phyloP scores from a whole-genome alignment of 2,797 vertebrate genomes.

The Alfaro cultratus region DNA sequence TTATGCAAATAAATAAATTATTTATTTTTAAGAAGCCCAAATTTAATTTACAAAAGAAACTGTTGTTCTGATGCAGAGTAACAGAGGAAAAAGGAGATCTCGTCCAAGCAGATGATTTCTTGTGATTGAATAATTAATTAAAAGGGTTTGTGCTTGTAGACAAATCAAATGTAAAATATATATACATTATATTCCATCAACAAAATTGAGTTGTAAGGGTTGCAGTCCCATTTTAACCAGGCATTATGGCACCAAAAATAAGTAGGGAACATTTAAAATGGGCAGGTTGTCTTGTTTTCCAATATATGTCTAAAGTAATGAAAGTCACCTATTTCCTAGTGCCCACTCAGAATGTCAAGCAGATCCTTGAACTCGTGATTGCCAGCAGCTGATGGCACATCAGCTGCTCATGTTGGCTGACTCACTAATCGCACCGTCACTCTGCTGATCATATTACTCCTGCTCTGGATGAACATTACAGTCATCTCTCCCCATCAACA shows the following conservation, averaged over 20 bases:
- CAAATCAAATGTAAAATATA: neutral
- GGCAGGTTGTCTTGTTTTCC: neutral
- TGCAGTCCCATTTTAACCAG: neutral
- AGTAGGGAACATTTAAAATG: neutral
- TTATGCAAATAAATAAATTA: too few species aligned
- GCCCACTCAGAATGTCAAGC: neutral
- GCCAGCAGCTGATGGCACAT: constrained; percentile 14
- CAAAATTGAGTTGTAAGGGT: neutral
- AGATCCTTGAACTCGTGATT: neutral
- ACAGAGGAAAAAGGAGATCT: neutral
- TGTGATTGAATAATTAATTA: neutral
- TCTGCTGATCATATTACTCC: constrained; percentile 18
- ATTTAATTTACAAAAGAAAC: neutral
- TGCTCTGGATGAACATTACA: constrained; percentile 10
- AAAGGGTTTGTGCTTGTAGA: neutral
- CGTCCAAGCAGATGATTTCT: neutral
- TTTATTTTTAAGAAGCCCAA: neutral
- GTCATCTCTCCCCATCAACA: constrained; percentile 14
- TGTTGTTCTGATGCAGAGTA: neutral
- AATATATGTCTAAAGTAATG: neutral
- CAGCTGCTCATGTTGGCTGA: constrained; percentile 20
- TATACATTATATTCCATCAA: neutral
- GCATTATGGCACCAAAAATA: neutral
- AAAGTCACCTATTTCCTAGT: neutral
- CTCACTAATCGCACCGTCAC: constrained; percentile 13